Evolutionary conservation across 2,113 vertebrate species (phyloP).

Genomic region (Gnathonemus longibarbis): DNA sequence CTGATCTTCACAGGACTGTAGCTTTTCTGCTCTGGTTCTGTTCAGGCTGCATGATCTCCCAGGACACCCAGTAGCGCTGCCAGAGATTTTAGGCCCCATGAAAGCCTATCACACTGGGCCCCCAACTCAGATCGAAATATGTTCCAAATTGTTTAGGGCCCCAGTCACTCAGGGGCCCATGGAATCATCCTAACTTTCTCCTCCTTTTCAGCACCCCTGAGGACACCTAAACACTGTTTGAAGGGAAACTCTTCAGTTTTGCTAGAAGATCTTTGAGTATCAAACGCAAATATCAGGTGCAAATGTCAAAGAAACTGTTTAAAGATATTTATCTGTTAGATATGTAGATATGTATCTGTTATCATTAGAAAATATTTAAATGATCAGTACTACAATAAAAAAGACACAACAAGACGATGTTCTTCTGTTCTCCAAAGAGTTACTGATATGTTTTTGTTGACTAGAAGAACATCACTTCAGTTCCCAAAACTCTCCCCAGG

Average conservation of each 20-base stretch:
- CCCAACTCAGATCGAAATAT: not conserved
- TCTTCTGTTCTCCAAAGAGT: too few relatives aligned
- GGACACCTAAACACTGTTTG: not conserved
- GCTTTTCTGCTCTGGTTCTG: not conserved
- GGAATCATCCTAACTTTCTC: not conserved
- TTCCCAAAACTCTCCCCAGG: too few relatives aligned
- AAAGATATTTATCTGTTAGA: too few relatives aligned
- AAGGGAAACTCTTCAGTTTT: not conserved
- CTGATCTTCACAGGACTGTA: not conserved
- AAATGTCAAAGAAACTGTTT: not conserved
- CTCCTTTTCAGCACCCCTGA: not conserved
- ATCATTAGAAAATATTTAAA: too few relatives aligned
- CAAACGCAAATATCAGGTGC: not conserved
- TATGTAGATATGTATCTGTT: too few relatives aligned
- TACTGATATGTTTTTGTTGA: too few relatives aligned
- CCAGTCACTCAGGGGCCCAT: not conserved
- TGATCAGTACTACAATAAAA: too few relatives aligned
- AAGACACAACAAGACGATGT: too few relatives aligned
- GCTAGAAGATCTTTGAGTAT: not conserved
- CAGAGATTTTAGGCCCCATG: not conserved
- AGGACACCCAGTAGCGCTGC: not conserved
- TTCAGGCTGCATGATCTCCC: not conserved
- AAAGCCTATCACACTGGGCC: not conserved
- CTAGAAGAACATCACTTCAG: too few relatives aligned
- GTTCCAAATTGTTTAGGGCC: not conserved